Evolutionary conservation across 2,797 vertebrate species (phyloP).

Genomic region (Platyrinchus mystaceus): DNA sequence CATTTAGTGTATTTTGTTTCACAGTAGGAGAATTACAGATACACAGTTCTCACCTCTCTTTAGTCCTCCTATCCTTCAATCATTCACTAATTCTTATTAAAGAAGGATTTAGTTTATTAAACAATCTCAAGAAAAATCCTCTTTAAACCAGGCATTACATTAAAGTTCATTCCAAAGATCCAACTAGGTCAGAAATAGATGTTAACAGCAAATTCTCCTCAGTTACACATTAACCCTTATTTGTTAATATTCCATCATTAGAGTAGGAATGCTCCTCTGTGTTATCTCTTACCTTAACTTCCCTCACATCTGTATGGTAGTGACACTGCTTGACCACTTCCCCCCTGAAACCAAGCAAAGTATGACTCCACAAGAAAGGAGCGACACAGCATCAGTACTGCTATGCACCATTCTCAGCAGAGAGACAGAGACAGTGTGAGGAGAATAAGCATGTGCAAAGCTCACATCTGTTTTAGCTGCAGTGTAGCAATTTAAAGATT

Average conservation of each 20-base stretch:
- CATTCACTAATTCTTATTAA: not conserved
- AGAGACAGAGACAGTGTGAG: not conserved
- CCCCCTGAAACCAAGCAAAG: not conserved
- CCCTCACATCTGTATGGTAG: not conserved
- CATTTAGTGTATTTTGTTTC: not conserved
- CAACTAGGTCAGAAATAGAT: not conserved
- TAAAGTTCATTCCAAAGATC: not conserved
- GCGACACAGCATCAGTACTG: not conserved
- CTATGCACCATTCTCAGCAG: not conserved
- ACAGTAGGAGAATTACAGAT: not conserved
- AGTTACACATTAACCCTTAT: not conserved
- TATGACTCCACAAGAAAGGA: not conserved
- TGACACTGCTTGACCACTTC: not conserved
- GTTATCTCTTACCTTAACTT: not conserved
- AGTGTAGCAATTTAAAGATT: not conserved
- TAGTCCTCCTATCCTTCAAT: not conserved
- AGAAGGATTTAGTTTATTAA: not conserved
- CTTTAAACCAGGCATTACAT: not conserved
- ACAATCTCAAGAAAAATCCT: not conserved
- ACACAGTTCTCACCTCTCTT: not conserved
- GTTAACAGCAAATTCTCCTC: not conserved
- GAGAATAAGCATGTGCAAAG: not conserved
- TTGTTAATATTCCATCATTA: not conserved
- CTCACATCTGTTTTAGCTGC: not conserved
- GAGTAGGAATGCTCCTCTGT: not conserved